phyloP scores from a whole-genome alignment of 2,113 vertebrate genomes.

The Peucedramus taeniatus region DNA sequence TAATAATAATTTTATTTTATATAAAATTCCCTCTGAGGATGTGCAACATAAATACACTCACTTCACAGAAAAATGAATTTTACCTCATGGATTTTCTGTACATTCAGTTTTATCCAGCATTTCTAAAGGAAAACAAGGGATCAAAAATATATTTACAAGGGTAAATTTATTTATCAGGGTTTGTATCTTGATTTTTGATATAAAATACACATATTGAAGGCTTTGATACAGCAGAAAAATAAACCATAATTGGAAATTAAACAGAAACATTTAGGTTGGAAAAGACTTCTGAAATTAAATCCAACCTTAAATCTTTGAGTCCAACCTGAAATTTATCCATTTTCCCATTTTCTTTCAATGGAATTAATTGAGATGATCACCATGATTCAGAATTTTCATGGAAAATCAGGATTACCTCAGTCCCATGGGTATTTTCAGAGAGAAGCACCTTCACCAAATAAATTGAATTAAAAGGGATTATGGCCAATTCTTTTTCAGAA shows the following conservation, averaged over 20 bases:
- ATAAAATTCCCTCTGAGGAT: background rate
- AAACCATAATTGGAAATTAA: background rate
- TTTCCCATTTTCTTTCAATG: background rate
- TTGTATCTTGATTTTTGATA: background rate
- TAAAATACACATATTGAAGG: fast-evolving
- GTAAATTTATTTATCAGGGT: background rate
- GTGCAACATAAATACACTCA: background rate
- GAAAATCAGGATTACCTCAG: background rate
- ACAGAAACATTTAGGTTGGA: background rate
- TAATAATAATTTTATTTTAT: background rate
- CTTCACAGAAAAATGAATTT: background rate
- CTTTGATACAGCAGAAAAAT: fast-evolving
- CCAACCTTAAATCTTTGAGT: background rate
- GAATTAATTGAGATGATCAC: background rate
- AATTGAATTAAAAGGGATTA: background rate
- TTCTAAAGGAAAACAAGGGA: background rate
- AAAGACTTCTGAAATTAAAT: background rate
- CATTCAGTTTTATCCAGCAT: background rate
- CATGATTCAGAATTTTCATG: background rate
- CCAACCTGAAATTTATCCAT: background rate
- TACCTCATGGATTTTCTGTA: background rate
- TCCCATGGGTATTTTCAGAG: background rate
- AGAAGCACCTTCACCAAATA: background rate
- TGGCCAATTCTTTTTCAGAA: background rate
- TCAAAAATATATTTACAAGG: background rate